Evolutionary conservation across 2,888 invertebrate genomes (phyloP), one percentile per base, ranked within the genome.

Genomic region (Callyntrura sp.): DNA sequence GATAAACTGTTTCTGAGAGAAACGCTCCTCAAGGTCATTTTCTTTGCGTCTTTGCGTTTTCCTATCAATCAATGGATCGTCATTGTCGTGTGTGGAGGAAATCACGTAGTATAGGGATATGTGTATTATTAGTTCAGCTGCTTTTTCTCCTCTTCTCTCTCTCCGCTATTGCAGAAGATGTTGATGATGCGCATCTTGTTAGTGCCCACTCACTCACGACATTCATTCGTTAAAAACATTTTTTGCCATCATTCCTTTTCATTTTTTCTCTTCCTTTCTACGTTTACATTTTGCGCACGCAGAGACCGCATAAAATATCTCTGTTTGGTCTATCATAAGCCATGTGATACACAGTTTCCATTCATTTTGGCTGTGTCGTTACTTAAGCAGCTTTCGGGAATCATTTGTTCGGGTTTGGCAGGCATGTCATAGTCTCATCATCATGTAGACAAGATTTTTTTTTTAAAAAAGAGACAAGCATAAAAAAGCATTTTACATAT

Each of bases 11-110:
- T 79, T 79, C 79, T n/a, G 35, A 35, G 57, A 79, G 51, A n/a
- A n/a, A n/a, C n/a, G n/a, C n/a, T n/a, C n/a, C 79, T 79, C 79
- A 79, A 79, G 79, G 79, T 79, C 79, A 79, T 28, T 55, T 55
- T 79, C 55, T n/a, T 12, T n/a, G n/a, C n/a, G n/a, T n/a, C 45
- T 76, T 20, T 28, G 12, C 23, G 6, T 17, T 35, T 20, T 9
- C 4, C 55, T 55, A 55, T 79, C 79, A 79, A 79, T 79, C 79
- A 79, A 79, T 57, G 55, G 28, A 55, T 45, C 45, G 25, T 43
- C 68, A 6, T n/a, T n/a, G n/a, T n/a, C n/a, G n/a, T n/a, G n/a
- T n/a, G n/a, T n/a, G n/a, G n/a, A n/a, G n/a, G n/a, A n/a, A n/a
- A n/a, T n/a, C n/a, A n/a, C n/a, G n/a, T n/a, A n/a, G n/a, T n/a